Conservation (phyloP, 1,140 invertebrate species). For the Eurosta solidaginis region DNA sequence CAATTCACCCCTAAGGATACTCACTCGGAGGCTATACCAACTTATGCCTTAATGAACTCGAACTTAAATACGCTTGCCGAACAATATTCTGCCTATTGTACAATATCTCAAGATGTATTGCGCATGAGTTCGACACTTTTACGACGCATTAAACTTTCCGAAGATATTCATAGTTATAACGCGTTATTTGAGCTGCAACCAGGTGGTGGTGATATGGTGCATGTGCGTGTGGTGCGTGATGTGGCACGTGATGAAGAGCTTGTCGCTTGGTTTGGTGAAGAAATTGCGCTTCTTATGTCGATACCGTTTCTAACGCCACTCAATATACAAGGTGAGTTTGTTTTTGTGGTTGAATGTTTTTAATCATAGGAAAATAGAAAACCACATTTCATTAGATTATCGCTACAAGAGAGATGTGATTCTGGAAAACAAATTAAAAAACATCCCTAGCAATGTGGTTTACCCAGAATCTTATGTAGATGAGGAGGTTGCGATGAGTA, state of each 20-base stretch:
- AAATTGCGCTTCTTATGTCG: constrained; percentile 70
- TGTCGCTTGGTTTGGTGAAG: constrained; percentile 81
- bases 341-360: not conserved
- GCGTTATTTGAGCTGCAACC: constrained; percentile 60
- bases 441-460: too few relatives aligned
- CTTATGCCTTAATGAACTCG: constrained; percentile 39
- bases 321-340: constrained; percentile 81
- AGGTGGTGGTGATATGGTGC: constrained; percentile 44
- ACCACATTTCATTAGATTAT: too few relatives aligned
- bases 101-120: constrained; percentile 40
- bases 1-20: constrained; percentile 54
- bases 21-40: constrained; percentile 41
- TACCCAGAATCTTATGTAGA: too few relatives aligned
- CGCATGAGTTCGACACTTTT: constrained; percentile 41
- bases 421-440: too few relatives aligned
- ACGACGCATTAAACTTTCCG: constrained; percentile 63
- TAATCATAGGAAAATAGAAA: not conserved
- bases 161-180: constrained; percentile 70
- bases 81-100: constrained; percentile 38
- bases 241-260: constrained; percentile 64
- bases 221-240: constrained; percentile 52
- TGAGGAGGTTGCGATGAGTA: too few relatives aligned
- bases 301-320: constrained; percentile 79
- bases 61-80: constrained; percentile 26
- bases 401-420: too few relatives aligned